Evolutionary conservation across 2,888 invertebrate genomes (phyloP).

Genomic region (Melanargia galathea): DNA sequence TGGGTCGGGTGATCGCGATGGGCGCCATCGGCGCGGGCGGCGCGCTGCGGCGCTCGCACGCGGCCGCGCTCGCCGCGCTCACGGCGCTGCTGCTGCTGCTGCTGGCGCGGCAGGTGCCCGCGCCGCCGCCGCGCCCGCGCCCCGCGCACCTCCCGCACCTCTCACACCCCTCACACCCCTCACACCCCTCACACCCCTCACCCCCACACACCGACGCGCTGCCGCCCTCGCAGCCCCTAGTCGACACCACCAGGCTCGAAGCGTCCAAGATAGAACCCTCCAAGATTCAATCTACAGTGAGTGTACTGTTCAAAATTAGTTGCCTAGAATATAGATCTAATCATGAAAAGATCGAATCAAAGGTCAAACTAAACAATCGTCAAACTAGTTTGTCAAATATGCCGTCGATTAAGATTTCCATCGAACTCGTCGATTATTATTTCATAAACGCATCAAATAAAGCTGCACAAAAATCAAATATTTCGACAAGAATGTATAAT

Average conservation of each 20-base stretch:
- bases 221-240: conserved; percentile 19
- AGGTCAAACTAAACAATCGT: too few species aligned
- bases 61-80: conserved; percentile 56
- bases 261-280: conserved; percentile 15
- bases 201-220: conserved; percentile 36
- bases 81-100: conserved; percentile 68
- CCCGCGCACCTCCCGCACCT: conserved; percentile 20
- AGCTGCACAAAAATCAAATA: too few species aligned
- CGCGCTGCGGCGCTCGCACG: conserved; percentile 63
- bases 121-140: conserved; percentile 42
- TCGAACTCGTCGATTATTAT: too few species aligned
- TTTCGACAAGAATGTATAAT: too few species aligned
- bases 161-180: conserved; percentile 23
- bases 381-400: too few species aligned
- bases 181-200: conserved; percentile 34
- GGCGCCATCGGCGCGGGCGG: conserved; percentile 52
- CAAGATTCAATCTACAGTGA: conserved; percentile 15
- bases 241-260: conserved; percentile 6
- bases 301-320: background rate
- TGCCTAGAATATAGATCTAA: too few species aligned
- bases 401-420: too few species aligned
- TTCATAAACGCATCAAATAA: too few species aligned
- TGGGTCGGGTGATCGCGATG: conserved; percentile 38
- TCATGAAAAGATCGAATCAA: too few species aligned
- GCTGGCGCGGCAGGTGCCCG: conserved; percentile 60